A percentile compares a stretch with the other conserved stretches of the same genome.
These are phyloP conservation scores for Tetragonisca angustula DNA, from an alignment of 2,888 invertebrate genomes.

Conservation along the genomic window DNA sequence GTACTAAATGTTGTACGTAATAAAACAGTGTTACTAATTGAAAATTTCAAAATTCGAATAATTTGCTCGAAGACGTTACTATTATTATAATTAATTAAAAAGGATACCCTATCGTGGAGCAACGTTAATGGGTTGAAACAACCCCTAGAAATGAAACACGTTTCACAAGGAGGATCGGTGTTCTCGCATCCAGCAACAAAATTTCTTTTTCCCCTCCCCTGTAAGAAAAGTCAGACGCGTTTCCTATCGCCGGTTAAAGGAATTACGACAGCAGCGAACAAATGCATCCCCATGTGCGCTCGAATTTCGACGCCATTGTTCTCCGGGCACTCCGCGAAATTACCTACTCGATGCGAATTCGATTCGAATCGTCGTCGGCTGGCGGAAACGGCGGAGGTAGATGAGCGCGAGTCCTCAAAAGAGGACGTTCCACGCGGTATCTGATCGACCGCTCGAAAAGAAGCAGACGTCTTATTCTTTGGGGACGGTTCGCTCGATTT, in stretches of 20 bases:
- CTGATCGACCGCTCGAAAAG: conserved; percentile 65
- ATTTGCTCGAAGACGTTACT: too few relatives aligned
- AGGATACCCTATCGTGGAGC: too few relatives aligned
- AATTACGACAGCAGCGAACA: conserved; percentile 39
- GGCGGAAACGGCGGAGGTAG: conserved; percentile 25
- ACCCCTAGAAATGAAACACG: too few relatives aligned
- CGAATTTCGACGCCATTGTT: conserved; percentile 42
- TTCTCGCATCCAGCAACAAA: background rate
- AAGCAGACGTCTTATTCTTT: conserved; percentile 70
- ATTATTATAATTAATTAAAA: too few relatives aligned
- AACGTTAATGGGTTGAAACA: too few relatives aligned
- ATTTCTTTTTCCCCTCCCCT: background rate
- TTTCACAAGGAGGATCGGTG: background rate
- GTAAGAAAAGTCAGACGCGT: conserved; percentile 6
- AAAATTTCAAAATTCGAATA: too few relatives aligned
- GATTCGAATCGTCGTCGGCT: conserved; percentile 42
- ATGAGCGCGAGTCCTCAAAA: conserved; percentile 54
- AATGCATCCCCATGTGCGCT: conserved; percentile 19
- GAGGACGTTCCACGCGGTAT: conserved; percentile 63
- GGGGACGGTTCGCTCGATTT: conserved; percentile 65
- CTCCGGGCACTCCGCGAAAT: conserved; percentile 53
- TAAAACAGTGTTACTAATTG: too few relatives aligned
- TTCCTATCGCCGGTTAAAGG: conserved; percentile 13
- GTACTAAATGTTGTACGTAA: too few relatives aligned
- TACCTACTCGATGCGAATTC: conserved; percentile 66